Conservation (phyloP, 2,888 invertebrate genomes). For the Polydrusus tereticollis region DNA sequence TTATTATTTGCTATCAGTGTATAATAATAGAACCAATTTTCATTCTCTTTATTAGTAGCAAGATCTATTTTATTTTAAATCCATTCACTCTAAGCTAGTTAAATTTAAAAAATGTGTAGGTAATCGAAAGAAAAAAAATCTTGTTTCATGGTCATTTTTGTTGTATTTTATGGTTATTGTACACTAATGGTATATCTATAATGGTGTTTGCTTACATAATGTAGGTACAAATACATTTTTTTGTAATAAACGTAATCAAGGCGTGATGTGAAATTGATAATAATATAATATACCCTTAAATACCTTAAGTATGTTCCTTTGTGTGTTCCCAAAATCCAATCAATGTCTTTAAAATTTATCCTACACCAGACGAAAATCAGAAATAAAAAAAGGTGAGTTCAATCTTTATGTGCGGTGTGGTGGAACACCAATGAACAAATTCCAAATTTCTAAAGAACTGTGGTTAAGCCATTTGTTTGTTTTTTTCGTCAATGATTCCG, state of each 20-base stretch:
- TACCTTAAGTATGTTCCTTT: slow-evolving; percentile 1
- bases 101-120: slow-evolving; percentile 9
- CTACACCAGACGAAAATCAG: slow-evolving; percentile 7
- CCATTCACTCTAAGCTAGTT: background rate
- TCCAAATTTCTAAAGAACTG: slow-evolving; percentile 13
- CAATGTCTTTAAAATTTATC: background rate
- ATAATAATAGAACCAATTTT: slow-evolving; percentile 20
- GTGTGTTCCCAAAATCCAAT: background rate
- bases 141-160: slow-evolving; percentile 15
- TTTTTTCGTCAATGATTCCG: slow-evolving; percentile 8
- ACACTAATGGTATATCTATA: background rate
- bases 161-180: slow-evolving; percentile 8
- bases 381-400: slow-evolving; percentile 20
- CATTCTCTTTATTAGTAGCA: slow-evolving; percentile 6
- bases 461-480: slow-evolving; percentile 23
- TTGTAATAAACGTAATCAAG: background rate
- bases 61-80: background rate
- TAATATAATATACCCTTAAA: slow-evolving; percentile 1
- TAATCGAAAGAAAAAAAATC: background rate
- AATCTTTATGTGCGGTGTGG: slow-evolving; percentile 18
- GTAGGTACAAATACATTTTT: background rate
- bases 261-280: slow-evolving; percentile 14
- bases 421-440: slow-evolving; percentile 20
- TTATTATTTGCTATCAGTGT: slow-evolving; percentile 1
- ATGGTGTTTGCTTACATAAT: slow-evolving; percentile 13